Conservation (phyloP, 2,797 vertebrate genomes). For the Scolopax rusticola region DNA sequence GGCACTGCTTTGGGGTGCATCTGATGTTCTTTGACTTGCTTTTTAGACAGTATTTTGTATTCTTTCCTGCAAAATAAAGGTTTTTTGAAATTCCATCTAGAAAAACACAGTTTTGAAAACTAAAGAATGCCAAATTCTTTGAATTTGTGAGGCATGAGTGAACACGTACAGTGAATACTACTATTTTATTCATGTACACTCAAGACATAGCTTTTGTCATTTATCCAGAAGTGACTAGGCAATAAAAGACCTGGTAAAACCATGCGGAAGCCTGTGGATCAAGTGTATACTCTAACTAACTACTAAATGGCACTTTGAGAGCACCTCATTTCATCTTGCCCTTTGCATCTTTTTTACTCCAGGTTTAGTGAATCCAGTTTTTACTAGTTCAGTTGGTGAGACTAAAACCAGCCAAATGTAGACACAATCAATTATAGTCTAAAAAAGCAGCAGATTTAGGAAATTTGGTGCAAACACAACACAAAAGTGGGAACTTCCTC, state of each 20-base stretch:
- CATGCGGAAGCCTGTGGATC: neutral
- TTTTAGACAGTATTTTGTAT: neutral
- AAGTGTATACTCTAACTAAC: neutral
- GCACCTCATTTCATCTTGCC: neutral
- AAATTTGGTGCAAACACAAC: fast-evolving
- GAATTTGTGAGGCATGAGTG: neutral
- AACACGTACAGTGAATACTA: neutral
- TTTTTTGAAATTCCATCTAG: neutral
- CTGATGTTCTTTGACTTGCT: neutral
- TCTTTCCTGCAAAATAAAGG: neutral
- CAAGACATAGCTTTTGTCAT: neutral
- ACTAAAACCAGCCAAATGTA: neutral
- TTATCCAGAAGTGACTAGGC: neutral
- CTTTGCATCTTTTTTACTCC: neutral
- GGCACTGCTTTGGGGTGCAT: neutral
- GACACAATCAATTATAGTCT: neutral
- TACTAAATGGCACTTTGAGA: neutral
- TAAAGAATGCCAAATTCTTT: neutral
- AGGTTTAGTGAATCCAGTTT: neutral
- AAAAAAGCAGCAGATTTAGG: neutral
- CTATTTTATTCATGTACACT: neutral
- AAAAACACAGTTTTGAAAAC: neutral
- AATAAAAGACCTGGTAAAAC: neutral
- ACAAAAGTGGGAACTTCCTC: neutral
- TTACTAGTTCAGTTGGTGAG: neutral